Conservation (phyloP, 2,888 invertebrate species). For the Germaria angustata region DNA sequence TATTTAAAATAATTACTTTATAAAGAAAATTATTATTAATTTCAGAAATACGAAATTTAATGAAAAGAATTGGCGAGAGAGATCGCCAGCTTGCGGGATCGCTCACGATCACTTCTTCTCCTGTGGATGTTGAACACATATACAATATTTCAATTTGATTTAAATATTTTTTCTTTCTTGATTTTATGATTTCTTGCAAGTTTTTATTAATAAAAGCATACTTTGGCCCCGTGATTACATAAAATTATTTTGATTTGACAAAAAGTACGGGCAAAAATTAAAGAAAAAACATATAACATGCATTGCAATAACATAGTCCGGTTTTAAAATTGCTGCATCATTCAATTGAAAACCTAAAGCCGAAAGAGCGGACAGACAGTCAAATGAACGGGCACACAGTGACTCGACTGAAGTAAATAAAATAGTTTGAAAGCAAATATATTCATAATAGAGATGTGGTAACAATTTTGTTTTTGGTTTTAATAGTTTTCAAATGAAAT, state of each 20-base stretch:
- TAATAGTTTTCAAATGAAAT: constrained; percentile 39
- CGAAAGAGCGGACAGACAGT: not conserved
- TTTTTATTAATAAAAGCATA: constrained; percentile 1
- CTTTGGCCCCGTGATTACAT: constrained; percentile 46
- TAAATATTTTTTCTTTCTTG: not conserved
- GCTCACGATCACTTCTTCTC: not conserved
- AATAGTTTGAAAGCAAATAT: constrained; percentile 32
- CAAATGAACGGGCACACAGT: not conserved
- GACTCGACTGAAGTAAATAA: not conserved
- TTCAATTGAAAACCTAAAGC: not conserved
- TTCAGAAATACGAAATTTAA: too few relatives aligned
- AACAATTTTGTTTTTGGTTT: constrained; percentile 25
- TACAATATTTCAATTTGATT: not conserved
- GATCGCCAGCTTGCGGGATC: not conserved
- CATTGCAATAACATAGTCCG: constrained; percentile 28
- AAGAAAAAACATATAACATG: not conserved
- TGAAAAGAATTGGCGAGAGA: too few relatives aligned
- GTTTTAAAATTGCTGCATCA: not conserved
- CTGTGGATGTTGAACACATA: not conserved
- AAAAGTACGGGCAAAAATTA: too few relatives aligned
- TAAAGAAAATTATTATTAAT: too few relatives aligned
- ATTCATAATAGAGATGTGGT: constrained; percentile 40
- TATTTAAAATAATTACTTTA: too few relatives aligned
- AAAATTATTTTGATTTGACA: constrained; percentile 45
- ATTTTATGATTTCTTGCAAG: not conserved